A percentile compares a stretch with the other conserved stretches of the same genome.
These are phyloP conservation scores for Glandiceps talaboti DNA, from an alignment of 53 echinoderm and acorn worm genomes.

Conservation along the genomic window DNA sequence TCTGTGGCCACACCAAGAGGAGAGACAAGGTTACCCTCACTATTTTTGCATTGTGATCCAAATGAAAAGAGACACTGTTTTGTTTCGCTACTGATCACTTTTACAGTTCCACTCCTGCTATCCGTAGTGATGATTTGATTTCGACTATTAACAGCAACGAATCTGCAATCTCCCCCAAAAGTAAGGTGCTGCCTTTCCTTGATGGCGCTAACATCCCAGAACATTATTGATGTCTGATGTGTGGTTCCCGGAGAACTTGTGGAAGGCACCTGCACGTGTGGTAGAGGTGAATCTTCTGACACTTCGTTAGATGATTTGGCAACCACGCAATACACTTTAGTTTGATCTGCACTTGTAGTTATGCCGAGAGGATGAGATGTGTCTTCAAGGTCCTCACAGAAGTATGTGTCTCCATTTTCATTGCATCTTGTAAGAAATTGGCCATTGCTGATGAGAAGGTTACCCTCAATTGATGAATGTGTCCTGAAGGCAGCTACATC, in stretches of 20 bases:
- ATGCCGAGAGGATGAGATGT: not conserved
- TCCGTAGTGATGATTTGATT: not conserved
- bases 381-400: not conserved
- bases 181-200: not conserved
- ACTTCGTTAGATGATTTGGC: too few species aligned
- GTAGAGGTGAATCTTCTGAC: too few species aligned
- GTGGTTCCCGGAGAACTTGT: not conserved
- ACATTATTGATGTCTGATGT: not conserved
- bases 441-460: not conserved
- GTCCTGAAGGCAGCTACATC: not conserved
- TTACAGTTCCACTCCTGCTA: not conserved
- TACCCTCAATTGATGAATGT: not conserved
- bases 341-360: too few species aligned
- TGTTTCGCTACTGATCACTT: not conserved
- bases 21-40: not conserved
- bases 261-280: too few species aligned
- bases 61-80: not conserved
- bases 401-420: not conserved
- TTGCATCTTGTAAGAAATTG: not conserved
- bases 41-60: not conserved
- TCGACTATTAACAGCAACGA: not conserved
- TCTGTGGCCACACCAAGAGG: not conserved
- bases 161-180: not conserved
- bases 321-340: too few species aligned
- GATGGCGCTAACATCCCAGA: not conserved